These are phyloP conservation scores for Neopipo cinnamomea DNA, from an alignment of 2,113 vertebrate species.

Conservation along the genomic window DNA sequence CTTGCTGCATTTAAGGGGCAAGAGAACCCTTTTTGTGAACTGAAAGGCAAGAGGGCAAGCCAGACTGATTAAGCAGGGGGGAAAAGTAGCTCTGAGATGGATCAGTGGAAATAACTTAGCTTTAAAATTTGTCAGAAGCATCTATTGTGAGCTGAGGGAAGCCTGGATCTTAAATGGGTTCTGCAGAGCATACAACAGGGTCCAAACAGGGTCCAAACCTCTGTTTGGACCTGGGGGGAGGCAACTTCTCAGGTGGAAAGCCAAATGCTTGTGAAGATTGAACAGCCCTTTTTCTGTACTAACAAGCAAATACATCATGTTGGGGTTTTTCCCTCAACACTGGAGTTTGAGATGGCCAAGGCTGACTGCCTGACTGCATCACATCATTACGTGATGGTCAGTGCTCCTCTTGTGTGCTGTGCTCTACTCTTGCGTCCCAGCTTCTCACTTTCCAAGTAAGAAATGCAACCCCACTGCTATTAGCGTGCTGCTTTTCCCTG, in stretches of 20 bases:
- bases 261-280: neutral
- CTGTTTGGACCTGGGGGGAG: neutral
- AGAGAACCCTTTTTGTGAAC: neutral
- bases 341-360: neutral
- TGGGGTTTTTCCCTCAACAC: fast-evolving
- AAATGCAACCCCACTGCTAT: neutral
- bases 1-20: neutral
- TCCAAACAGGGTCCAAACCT: too few relatives aligned
- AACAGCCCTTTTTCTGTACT: neutral
- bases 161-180: neutral
- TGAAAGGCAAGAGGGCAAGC: neutral
- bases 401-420: neutral
- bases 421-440: neutral
- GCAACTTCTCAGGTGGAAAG: neutral
- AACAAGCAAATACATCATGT: neutral
- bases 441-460: neutral
- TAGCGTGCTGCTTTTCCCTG: neutral
- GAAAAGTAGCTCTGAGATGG: neutral
- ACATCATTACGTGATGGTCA: too few relatives aligned
- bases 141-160: neutral
- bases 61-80: neutral
- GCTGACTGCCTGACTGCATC: neutral
- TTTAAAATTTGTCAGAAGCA: neutral
- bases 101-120: neutral
- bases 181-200: neutral